These are phyloP conservation scores for Oophaga sylvatica DNA, from an alignment of 2,797 vertebrate species.

Conservation along the genomic window DNA sequence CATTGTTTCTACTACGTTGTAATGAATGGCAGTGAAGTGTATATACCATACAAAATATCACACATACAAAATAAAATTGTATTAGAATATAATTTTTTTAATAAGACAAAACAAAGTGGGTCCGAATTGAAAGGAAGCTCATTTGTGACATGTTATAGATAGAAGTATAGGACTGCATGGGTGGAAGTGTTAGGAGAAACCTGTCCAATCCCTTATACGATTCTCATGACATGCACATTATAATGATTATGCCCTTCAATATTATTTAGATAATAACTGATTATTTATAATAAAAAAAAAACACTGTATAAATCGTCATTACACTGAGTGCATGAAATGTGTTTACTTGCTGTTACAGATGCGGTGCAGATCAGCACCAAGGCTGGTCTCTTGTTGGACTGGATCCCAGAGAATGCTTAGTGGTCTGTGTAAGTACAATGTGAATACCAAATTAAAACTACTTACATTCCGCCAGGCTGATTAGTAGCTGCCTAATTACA, in stretches of 20 bases:
- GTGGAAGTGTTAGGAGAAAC: neutral
- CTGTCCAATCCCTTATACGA: neutral
- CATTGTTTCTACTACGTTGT: neutral
- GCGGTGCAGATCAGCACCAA: constrained; percentile 4
- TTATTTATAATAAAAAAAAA: neutral
- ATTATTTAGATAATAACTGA: neutral
- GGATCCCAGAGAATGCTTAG: constrained; percentile 51
- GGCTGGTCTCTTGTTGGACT: constrained; percentile 39
- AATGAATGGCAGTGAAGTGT: neutral
- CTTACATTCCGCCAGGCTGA: constrained; percentile 71
- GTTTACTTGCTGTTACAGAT: constrained; percentile 1
- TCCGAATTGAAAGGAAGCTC: no score
- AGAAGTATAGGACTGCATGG: no score
- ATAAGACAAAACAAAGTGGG: neutral
- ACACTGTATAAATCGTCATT: neutral
- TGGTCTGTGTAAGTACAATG: constrained; percentile 71
- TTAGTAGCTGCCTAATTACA: constrained; percentile 74
- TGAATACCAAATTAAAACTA: constrained; percentile 73
- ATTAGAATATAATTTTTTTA: no score
- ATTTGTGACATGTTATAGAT: no score
- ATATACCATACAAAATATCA: neutral
- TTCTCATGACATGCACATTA: neutral
- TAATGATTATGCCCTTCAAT: neutral
- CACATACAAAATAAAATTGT: neutral
- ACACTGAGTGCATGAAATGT: neutral